Percentiles rank a stretch among this genome's conserved stretches.
phyloP scores from a whole-genome alignment of 2,797 vertebrate species.

The Cuniculus paca region DNA sequence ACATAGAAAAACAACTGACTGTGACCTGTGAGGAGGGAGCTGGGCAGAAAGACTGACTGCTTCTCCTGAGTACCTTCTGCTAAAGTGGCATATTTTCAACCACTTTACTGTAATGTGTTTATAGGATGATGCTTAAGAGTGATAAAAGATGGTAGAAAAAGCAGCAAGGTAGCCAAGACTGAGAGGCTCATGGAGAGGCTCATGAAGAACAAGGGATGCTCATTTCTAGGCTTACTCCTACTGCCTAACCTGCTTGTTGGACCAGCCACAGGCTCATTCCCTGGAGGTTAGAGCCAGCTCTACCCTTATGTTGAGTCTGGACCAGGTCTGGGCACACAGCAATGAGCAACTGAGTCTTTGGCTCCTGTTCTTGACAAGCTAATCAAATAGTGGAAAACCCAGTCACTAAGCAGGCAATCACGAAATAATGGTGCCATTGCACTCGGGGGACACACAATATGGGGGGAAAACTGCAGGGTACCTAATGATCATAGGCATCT shows the following conservation, averaged over 20 bases:
- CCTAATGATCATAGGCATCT: background rate
- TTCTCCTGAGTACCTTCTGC: constrained; percentile 8
- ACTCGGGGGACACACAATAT: background rate
- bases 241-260: background rate
- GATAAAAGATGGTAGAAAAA: background rate
- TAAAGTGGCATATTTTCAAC: background rate
- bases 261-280: background rate
- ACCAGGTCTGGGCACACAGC: background rate
- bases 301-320: background rate
- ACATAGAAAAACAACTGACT: background rate
- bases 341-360: background rate
- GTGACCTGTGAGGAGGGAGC: rapidly evolving
- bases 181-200: background rate
- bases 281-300: background rate
- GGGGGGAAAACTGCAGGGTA: background rate
- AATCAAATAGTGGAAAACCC: background rate
- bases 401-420: background rate
- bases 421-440: background rate
- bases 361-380: background rate
- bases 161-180: background rate
- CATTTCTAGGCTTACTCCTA: background rate
- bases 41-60: too few species aligned
- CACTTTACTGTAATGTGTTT: background rate
- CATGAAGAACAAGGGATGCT: background rate
- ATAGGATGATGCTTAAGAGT: background rate